Evolutionary conservation across 1,140 invertebrate genomes (phyloP).

Genomic region (Formica selysi): DNA sequence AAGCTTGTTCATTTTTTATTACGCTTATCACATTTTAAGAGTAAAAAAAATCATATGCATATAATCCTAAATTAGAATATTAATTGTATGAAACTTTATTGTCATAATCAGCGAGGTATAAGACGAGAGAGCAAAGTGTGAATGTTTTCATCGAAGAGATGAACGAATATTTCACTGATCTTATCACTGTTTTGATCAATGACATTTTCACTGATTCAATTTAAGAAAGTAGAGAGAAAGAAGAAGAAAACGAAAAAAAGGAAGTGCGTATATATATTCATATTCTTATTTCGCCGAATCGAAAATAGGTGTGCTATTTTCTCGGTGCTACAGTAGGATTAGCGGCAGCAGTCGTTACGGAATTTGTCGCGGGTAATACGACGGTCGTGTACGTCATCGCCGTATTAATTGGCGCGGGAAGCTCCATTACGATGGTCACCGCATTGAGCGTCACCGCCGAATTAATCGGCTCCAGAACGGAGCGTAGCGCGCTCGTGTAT

Average conservation of each 20-base stretch:
- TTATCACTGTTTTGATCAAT: no score
- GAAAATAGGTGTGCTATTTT: conserved; percentile 81
- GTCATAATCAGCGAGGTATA: no score
- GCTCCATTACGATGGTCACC: conserved; percentile 95
- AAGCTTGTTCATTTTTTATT: no score
- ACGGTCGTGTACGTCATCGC: conserved; percentile 81
- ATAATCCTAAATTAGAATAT: no score
- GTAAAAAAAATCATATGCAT: no score
- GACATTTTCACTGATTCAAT: no score
- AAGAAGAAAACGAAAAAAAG: background rate
- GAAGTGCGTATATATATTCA: background rate
- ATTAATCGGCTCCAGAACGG: conserved; percentile 95
- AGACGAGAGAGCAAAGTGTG: no score
- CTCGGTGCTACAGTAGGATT: conserved; percentile 81
- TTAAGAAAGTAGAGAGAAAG: background rate
- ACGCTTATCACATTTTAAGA: no score
- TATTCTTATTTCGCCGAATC: background rate
- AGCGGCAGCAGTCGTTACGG: conserved; percentile 78
- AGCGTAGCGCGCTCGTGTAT: conserved; percentile 96
- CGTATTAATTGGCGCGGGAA: conserved; percentile 90
- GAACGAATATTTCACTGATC: no score
- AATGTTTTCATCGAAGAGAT: no score
- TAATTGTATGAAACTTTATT: no score
- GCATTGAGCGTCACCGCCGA: conserved; percentile 97
- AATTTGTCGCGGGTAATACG: conserved; percentile 77